phyloP scores from a whole-genome alignment of 2,113 vertebrate genomes.

The Fregetta grallaria region DNA sequence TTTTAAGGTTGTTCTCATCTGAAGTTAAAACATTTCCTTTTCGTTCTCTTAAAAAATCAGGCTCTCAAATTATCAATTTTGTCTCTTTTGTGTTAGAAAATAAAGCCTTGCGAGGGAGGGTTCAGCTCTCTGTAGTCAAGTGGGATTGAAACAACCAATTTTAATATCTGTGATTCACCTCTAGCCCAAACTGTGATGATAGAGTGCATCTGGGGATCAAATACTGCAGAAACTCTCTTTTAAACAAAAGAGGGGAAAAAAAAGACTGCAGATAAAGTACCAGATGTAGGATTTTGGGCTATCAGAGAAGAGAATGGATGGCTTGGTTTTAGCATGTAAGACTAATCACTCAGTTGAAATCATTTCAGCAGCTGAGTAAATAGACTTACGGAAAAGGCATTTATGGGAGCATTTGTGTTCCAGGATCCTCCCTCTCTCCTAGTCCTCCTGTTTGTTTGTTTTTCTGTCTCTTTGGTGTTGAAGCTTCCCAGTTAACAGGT shows the following conservation, averaged over 20 bases:
- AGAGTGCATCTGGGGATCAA: neutral
- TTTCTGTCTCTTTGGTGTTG: neutral
- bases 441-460: neutral
- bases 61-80: neutral
- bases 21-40: neutral
- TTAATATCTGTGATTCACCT: neutral
- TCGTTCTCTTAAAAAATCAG: neutral
- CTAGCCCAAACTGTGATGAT: neutral
- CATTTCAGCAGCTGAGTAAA: constrained; percentile 56
- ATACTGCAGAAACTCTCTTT: neutral
- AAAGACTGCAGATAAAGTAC: neutral
- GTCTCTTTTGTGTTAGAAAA: neutral
- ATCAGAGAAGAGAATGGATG: neutral
- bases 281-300: neutral
- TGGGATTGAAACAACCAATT: neutral
- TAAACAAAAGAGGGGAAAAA: neutral
- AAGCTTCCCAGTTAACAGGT: neutral
- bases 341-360: constrained; percentile 2
- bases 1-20: neutral
- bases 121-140: neutral
- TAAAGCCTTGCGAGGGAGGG: neutral
- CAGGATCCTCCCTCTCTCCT: neutral
- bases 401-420: neutral
- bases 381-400: constrained; percentile 9
- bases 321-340: neutral